A percentile compares a stretch with the other conserved stretches of the same genome.
Conservation (phyloP, 2,113 vertebrate genomes). For the Muntiacus reevesi region DNA sequence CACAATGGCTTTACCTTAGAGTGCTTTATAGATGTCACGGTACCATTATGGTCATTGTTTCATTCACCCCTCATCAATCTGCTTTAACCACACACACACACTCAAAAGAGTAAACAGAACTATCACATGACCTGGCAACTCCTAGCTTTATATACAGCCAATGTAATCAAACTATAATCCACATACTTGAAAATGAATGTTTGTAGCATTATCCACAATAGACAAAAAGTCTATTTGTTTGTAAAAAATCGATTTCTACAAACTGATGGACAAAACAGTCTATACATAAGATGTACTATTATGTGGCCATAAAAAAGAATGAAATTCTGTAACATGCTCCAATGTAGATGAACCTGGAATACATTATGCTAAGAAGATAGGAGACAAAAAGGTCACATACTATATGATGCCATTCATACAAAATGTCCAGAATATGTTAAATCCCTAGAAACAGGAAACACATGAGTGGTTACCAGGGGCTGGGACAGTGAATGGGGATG, state of each 20-base stretch:
- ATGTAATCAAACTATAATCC: background rate
- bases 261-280: background rate
- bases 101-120: background rate
- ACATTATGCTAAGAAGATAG: background rate
- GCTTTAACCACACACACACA: background rate
- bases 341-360: background rate
- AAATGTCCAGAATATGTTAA: background rate
- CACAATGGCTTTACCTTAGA: background rate
- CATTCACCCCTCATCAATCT: background rate
- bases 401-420: background rate
- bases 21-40: background rate
- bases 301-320: background rate
- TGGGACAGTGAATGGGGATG: background rate
- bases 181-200: background rate
- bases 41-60: background rate
- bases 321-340: background rate
- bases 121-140: background rate
- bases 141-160: background rate
- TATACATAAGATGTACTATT: background rate
- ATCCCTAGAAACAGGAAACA: background rate
- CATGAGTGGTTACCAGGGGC: background rate
- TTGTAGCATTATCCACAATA: background rate
- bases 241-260: background rate
- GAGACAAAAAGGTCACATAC: background rate
- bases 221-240: background rate